Percentiles rank a stretch among this genome's conserved stretches.
Conservation (phyloP, 2,888 invertebrate genomes). For the Eledona agricola region DNA sequence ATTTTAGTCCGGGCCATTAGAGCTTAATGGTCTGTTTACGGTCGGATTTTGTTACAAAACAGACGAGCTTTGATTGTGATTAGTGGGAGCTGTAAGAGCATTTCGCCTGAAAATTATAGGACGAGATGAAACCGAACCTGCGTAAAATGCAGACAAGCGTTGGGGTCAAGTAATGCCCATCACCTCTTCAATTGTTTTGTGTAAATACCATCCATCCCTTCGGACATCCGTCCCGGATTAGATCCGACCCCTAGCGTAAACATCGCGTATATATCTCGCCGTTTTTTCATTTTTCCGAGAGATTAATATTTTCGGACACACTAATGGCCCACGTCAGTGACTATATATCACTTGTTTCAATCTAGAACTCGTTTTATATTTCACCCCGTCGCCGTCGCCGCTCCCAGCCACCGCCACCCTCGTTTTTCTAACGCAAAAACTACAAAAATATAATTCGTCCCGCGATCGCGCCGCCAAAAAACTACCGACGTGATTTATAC, state of each 20-base stretch:
- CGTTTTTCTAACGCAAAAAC: slow-evolving; percentile 26
- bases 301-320: slow-evolving; percentile 66
- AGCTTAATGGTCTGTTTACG: slow-evolving; percentile 49
- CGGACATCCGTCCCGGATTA: slow-evolving; percentile 40
- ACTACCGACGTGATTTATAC: slow-evolving; percentile 58
- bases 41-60: slow-evolving; percentile 47
- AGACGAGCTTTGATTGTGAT: slow-evolving; percentile 30
- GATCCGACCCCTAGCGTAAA: slow-evolving; percentile 43
- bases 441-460: slow-evolving; percentile 33
- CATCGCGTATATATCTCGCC: slow-evolving; percentile 46
- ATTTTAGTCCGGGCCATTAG: slow-evolving; percentile 45
- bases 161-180: no score
- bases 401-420: slow-evolving; percentile 29
- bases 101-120: no score
- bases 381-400: slow-evolving; percentile 50
- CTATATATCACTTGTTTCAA: slow-evolving; percentile 66
- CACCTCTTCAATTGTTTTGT: slow-evolving; percentile 40
- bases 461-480: slow-evolving; percentile 45
- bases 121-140: no score
- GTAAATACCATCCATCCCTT: slow-evolving; percentile 42
- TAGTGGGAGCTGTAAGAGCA: slow-evolving; percentile 18
- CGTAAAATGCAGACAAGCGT: no score
- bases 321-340: slow-evolving; percentile 65
- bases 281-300: slow-evolving; percentile 63
- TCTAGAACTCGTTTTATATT: slow-evolving; percentile 65